A percentile compares a stretch with the other conserved stretches of the same genome.
These are phyloP conservation scores for Torymus auratus DNA, from an alignment of 2,888 invertebrate genomes.

Conservation along the genomic window DNA sequence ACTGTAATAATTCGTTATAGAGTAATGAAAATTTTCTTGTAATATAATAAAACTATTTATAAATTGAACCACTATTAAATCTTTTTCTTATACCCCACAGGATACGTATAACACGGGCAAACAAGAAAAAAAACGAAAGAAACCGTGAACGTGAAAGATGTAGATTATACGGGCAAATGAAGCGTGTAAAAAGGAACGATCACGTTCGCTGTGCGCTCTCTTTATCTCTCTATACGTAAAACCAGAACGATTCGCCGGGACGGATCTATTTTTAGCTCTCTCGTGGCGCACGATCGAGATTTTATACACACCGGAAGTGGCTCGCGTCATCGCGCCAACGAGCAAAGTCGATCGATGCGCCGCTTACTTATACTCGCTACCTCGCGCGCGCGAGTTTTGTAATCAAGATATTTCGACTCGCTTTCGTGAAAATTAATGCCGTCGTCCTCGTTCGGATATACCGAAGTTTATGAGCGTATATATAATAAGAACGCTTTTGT, in stretches of 20 bases:
- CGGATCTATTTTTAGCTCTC: constrained; percentile 49
- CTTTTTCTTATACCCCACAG: no score
- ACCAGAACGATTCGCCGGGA: constrained; percentile 25
- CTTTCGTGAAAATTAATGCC: constrained; percentile 40
- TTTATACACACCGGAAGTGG: constrained; percentile 52
- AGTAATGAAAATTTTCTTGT: background rate
- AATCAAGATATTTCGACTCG: constrained; percentile 47
- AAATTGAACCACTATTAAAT: background rate
- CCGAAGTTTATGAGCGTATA: background rate
- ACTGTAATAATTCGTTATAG: background rate
- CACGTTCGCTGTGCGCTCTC: constrained; percentile 8
- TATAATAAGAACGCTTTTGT: constrained; percentile 10
- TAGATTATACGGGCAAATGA: constrained; percentile 25
- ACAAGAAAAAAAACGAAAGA: background rate
- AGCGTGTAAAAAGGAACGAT: constrained; percentile 41
- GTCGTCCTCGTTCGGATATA: background rate
- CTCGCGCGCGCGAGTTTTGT: constrained; percentile 7
- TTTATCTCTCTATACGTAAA: constrained; percentile 23
- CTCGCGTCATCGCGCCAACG: constrained; percentile 41
- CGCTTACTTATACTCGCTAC: background rate
- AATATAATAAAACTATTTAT: background rate
- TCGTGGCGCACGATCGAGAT: constrained; percentile 31
- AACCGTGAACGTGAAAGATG: background rate
- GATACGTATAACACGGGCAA: background rate
- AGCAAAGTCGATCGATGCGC: constrained; percentile 40